Conservation (phyloP, 2,888 invertebrate species). For the Ashinkailepas kermadecensis region DNA sequence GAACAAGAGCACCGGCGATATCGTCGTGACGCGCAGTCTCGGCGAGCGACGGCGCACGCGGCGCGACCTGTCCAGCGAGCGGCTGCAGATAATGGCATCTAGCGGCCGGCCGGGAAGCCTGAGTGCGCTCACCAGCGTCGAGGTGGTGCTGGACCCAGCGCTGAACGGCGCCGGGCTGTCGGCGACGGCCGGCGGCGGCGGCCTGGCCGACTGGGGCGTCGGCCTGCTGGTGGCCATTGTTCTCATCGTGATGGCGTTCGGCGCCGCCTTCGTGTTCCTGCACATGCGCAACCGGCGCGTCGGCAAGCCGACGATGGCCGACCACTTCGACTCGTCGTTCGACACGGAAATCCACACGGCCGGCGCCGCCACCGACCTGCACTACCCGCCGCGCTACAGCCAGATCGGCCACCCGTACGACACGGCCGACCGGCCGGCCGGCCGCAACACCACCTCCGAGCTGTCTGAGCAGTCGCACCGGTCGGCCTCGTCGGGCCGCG, state of each 20-base stretch:
- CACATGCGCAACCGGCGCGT: constrained; percentile 65
- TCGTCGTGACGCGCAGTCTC: constrained; percentile 72
- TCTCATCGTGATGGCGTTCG: constrained; percentile 68
- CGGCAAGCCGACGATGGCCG: constrained; percentile 62
- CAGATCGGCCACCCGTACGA: constrained; percentile 59
- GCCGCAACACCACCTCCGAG: constrained; percentile 63
- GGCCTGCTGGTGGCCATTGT: constrained; percentile 76
- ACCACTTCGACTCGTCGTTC: constrained; percentile 40
- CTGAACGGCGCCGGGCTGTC: constrained; percentile 50
- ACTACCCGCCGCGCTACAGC: constrained; percentile 79
- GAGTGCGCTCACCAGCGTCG: constrained; percentile 76
- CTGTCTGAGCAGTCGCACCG: constrained; percentile 81
- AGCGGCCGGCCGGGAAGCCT: constrained; percentile 83
- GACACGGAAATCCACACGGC: constrained; percentile 28
- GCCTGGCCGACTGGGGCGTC: constrained; percentile 78
- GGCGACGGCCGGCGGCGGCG: constrained; percentile 53
- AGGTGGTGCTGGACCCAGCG: constrained; percentile 63
- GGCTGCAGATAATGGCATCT: constrained; percentile 62
- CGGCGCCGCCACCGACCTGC: neutral
- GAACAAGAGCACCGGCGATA: constrained; percentile 73
- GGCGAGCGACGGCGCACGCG: constrained; percentile 41
- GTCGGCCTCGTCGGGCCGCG: constrained; percentile 90
- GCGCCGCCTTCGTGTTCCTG: constrained; percentile 73
- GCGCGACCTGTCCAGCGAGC: constrained; percentile 28
- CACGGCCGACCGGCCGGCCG: constrained; percentile 35